Evolutionary conservation across 1,140 invertebrate genomes (phyloP), one percentile per base, ranked within the genome.

Genomic region (Lepidurus apus): DNA sequence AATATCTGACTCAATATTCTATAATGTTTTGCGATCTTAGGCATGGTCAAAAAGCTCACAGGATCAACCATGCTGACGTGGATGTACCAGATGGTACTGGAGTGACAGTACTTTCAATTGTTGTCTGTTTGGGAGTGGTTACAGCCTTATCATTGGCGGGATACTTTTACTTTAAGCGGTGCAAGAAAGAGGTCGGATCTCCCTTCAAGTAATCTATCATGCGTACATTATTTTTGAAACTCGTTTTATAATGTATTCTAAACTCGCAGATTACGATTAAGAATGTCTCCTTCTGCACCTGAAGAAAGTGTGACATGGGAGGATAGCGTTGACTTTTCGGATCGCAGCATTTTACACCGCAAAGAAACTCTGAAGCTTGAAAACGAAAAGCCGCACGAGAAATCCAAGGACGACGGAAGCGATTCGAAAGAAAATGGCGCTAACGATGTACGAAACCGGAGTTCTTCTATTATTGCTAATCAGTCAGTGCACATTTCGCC

Each of bases 221-320:
- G 34, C 34, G 34, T 34, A 34, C 34, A 4, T 34, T 34, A 34
- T 34, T 34, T 34, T 4, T 13, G 21, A 21, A n/a, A 1, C 1
- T 17, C 1, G 6, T 65, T 65, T 65, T 9, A 1, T n/a, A 65
- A 1, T 65, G 53, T 65, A 13, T n/a, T 65, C 8, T 34, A 34
- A 34, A 34, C 4, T 34, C 4, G 10, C 53, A 65, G 53, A 5
- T 74, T 79, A 2, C 78, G 78, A 24, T 75, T 79, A 26, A 73
- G 78, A 24, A 79, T 75, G 24, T 74, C 78, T 11, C 43, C 75
- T 13, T 74, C 73, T 11, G 13, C 53, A 26, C 74, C 73, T 43
- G 78, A 79, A 44, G 78, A 79, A 44, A 79, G 78, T 26, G 75
- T 74, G 0, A 74, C 78, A n/a, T 79, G 78, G 78, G 78, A 79